Conservation (phyloP, 2,797 vertebrate genomes). For the Clamator glandarius region DNA sequence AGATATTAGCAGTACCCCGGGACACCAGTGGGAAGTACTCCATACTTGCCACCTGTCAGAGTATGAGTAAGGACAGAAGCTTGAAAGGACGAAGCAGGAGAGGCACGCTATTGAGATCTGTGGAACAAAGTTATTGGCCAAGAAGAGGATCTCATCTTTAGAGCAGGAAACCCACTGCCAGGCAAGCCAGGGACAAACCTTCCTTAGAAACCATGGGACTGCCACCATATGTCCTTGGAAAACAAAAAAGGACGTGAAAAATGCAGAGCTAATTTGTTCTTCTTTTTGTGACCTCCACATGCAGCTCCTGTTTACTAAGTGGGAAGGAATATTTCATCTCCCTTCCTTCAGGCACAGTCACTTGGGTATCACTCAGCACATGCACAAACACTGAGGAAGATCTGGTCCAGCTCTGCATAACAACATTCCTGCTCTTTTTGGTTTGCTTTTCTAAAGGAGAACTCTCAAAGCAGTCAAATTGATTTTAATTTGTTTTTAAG, state of each 20-base stretch:
- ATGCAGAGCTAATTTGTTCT: background rate
- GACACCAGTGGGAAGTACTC: background rate
- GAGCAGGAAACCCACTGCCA: background rate
- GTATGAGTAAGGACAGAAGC: background rate
- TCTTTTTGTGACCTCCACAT: background rate
- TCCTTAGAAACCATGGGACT: background rate
- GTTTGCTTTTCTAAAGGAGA: background rate
- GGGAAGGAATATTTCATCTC: background rate
- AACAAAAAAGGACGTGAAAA: background rate
- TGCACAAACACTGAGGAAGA: background rate
- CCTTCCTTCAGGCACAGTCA: background rate
- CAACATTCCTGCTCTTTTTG: background rate
- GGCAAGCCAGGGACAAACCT: background rate
- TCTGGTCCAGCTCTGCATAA: background rate
- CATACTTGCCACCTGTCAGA: background rate
- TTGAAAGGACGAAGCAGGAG: background rate
- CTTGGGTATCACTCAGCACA: background rate
- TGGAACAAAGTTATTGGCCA: background rate
- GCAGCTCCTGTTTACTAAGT: background rate
- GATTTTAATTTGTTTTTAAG: slow-evolving; percentile 22
- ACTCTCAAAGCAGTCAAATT: slow-evolving; percentile 17
- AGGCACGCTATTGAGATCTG: background rate
- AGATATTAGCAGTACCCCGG: background rate
- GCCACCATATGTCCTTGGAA: background rate
- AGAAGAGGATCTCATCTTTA: background rate